Base-by-base conservation (phyloP, 1,140 invertebrate species). In the Eriosoma lanigerum region DNA sequence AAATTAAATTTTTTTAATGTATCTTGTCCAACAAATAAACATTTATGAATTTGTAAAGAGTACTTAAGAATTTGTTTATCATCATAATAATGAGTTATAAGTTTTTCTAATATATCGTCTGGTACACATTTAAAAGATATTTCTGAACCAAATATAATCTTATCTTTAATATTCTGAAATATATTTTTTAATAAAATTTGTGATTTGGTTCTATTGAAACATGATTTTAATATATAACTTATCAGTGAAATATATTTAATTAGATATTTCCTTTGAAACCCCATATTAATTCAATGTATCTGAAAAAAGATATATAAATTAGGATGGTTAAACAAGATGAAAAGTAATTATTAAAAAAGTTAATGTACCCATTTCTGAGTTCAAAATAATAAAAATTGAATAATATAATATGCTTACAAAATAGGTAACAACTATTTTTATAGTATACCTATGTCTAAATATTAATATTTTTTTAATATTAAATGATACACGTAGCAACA, bases 51-150 rank as follows among this genome's bases (percentile, higher is more conserved):
- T n/a, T 78, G n/a, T 48, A 78, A 48, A 24, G 38, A 19, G 9
- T 62, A 13, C 17, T 78, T 62, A 19, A 46, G 5, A 46, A 78
- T 78, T 26, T 38, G 13, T 62, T 62, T 21, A 26, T 60, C 19
- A 19, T 60, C 54, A 78, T 78, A 78, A 29, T 24, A 19, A 5
- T 78, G 38, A 12, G 24, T 62, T 29, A 78, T 26, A 6, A 78
- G 38, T 4, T 48, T 62, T 62, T 78, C 75, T 9, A 62, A 19
- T 62, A 78, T 60, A 60, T 48, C 60, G 1, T 62, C 38, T n/a
- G 75, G 75, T 19, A 78, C 38, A 62, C 75, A 78, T 62, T 78
- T 62, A 48, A 78, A 78, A 24, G 38, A 4, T 46, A 78, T 46
- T 60, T 60, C 56, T 10, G 56, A 26, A 6, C 75, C 75, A 62